Base-by-base conservation (phyloP, 2,797 vertebrate genomes). In the Pseudotriccus pelzelni region DNA sequence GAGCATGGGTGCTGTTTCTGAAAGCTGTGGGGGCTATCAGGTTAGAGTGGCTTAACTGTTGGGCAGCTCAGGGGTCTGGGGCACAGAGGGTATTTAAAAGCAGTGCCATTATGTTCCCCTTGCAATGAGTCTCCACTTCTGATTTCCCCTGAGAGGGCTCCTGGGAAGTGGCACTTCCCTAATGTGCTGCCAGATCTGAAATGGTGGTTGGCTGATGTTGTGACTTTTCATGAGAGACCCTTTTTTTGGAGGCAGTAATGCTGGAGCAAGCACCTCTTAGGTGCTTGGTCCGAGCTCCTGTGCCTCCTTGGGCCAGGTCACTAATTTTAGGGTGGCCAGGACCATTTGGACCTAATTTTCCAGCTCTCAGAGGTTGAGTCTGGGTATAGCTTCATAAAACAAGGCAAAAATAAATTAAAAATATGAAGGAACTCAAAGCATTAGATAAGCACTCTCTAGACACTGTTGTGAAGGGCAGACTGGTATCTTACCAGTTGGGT, bases 91-190 rank as follows among this genome's bases (percentile, higher is more conserved):
- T 36, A 8, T 67, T 90, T 85, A 56, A 56, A 70, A 83, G 56
- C 41, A 44, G 13, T 1, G 2, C 37, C 0, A 0, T 16, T 68
- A 41, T 2, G 1, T 30, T 27, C 9, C 3, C 14, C 1, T 10
- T n/a, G 63, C 0, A 47, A 43, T n/a, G 22, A 12, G 7, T n/a
- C 59, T 39, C 49, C 0, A 1, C 30, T 87, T 72, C 34, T 1
- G 1, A 9, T 72, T 83, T 85, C 20, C 30, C n/a, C 46, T 1
- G 1, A 37, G 25, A 60, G 44, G 27, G 30, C 60, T 83, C 53
- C 76, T 58, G 66, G 50, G 55, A 94, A 52, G 39, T 17, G n/a
- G 11, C 41, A 30, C 56, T 63, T 87, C 53, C 16, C 20, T 32
- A 30, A 59, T 0, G 1, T 56, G 36, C 70, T 76, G 41, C 53